Evolutionary conservation across 1,140 invertebrate species (phyloP).

Genomic region (Tetraneura akinire): DNA sequence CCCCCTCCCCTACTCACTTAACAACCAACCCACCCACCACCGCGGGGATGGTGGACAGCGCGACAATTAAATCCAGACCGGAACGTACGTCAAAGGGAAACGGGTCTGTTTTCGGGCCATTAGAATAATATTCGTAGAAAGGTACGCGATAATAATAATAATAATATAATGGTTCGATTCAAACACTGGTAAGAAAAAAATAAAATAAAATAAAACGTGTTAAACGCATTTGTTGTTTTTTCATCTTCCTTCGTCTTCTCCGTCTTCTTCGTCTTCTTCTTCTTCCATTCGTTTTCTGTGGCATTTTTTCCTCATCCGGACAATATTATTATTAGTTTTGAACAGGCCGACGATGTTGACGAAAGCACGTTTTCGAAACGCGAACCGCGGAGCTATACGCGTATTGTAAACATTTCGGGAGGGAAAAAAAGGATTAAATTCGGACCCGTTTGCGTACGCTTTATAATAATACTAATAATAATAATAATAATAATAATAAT

Average conservation of each 20-base stretch:
- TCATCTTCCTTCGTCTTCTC: neutral
- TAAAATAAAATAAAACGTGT: slow-evolving; percentile 17
- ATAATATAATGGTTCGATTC: no score
- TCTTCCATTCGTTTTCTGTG: no score
- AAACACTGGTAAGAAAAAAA: no score
- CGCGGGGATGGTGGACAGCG: neutral
- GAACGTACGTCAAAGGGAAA: slow-evolving; percentile 45
- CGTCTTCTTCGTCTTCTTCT: neutral
- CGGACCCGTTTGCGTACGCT: no score
- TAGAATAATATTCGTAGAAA: slow-evolving; percentile 51
- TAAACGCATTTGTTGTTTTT: slow-evolving; percentile 44
- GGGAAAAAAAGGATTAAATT: slow-evolving; percentile 7
- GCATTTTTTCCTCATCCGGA: no score
- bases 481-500: no score
- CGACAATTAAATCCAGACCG: slow-evolving; percentile 46
- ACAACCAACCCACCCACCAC: no score
- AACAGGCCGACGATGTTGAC: neutral
- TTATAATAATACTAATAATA: no score
- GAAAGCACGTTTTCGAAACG: slow-evolving; percentile 9
- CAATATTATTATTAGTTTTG: neutral
- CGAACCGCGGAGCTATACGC: slow-evolving; percentile 5
- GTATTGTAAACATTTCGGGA: slow-evolving; percentile 3
- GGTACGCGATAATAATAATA: slow-evolving; percentile 27
- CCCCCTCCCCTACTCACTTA: neutral
- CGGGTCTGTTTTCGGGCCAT: slow-evolving; percentile 27